phyloP scores from a whole-genome alignment of 2,888 invertebrate genomes.

The Melanargia galathea region DNA sequence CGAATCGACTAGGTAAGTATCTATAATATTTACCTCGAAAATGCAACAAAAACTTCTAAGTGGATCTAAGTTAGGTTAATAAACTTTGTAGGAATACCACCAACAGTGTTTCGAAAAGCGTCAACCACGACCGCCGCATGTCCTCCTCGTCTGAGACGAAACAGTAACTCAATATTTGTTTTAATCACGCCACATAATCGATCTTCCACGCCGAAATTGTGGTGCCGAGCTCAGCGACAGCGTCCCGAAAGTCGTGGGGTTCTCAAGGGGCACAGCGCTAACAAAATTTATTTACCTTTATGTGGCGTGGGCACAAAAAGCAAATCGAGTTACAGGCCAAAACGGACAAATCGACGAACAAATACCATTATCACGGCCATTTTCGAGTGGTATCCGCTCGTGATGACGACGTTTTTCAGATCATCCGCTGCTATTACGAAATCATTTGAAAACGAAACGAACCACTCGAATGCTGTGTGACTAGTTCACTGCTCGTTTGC shows the following conservation, averaged over 20 bases:
- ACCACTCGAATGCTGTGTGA: conserved; percentile 12
- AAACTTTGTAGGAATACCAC: conserved; percentile 22
- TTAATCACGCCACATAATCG: conserved; percentile 73
- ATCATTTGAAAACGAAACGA: background rate
- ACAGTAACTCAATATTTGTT: conserved; percentile 76
- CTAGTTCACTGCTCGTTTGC: conserved; percentile 46
- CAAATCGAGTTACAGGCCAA: conserved; percentile 80
- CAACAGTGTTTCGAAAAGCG: conserved; percentile 30
- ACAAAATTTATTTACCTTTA: conserved; percentile 78
- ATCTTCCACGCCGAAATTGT: conserved; percentile 66
- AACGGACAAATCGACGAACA: conserved; percentile 81
- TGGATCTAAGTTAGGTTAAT: conserved; percentile 24
- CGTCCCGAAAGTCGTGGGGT: conserved; percentile 58
- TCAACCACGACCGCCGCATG: conserved; percentile 38
- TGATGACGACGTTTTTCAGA: conserved; percentile 75
- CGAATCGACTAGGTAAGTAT: background rate
- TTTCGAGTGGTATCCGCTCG: conserved; percentile 75
- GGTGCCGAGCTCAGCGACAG: conserved; percentile 51
- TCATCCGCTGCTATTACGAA: conserved; percentile 40
- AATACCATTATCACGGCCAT: conserved; percentile 79
- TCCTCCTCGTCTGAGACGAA: conserved; percentile 52
- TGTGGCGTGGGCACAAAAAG: conserved; percentile 71
- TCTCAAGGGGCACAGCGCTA: conserved; percentile 58
- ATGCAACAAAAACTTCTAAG: conserved; percentile 14
- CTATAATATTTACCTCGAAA: background rate